Evolutionary conservation across 2,888 invertebrate genomes (phyloP), one percentile per base, ranked within the genome.

Genomic region (Caenorhabditis parvicauda): DNA sequence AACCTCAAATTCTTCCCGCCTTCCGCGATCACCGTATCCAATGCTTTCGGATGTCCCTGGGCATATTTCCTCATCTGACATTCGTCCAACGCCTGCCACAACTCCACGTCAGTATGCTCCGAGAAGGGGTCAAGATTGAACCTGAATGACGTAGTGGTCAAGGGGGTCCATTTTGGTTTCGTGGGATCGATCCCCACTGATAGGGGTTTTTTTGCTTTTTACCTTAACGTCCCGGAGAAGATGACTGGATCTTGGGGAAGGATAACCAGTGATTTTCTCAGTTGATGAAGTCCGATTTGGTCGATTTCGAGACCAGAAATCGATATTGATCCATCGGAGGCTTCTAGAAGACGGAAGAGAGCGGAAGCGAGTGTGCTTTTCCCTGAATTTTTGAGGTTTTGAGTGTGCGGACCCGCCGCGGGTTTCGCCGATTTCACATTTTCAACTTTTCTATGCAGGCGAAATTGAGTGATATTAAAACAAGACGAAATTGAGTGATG

Each of bases 61-160:
- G 92, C 89, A 82, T 92, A 94, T 6, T 85, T 70, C 83, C 90
- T 91, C 53, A 95, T 86, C 85, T 95, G 92, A 1, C 93, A 90
- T 79, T 90, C 88, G 74, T 92, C 90, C 41, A 95, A 83, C 25
- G 91, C 89, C 48, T 86, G 86, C 94, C 94, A 95, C 39, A 95
- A 83, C 52, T 90, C 88, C 0, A 88, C 88, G 76, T 95, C 94
- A 1, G 86, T 83, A 82, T 89, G 87, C 2, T 82, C 82, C 72
- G 87, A 85, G 83, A 93, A 91, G 2, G 95, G 95, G 85, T 95
- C 95, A 62, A 95, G 86, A 85, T 95, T 95, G 84, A 90, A 87
- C 47, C 94, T 87, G 72, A 95, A n/a, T n/a, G n/a, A n/a, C n/a
- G n/a, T n/a, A n/a, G n/a, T n/a, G n/a, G n/a, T n/a, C n/a, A n/a